Percentiles rank a stretch among this genome's conserved stretches.
Conservation (phyloP, 1,140 invertebrate genomes). For the Luehdorfia chinensis region DNA sequence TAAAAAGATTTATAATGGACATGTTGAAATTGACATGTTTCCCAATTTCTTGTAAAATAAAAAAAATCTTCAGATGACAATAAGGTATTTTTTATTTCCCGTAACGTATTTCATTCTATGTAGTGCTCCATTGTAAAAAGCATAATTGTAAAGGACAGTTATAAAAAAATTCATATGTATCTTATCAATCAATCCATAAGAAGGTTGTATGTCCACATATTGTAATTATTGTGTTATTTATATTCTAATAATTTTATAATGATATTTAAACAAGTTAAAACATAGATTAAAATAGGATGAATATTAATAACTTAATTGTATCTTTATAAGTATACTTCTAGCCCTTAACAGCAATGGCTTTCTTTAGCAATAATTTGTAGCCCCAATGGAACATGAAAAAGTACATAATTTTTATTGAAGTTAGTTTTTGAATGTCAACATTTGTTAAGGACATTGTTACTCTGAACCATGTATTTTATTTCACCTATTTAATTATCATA, state of each 20-base stretch:
- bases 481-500: constrained; percentile 12
- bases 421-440: constrained; percentile 10
- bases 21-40: background rate
- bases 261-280: constrained; percentile 59
- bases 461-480: constrained; percentile 2
- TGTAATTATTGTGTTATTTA: constrained; percentile 69
- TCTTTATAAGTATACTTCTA: constrained; percentile 48
- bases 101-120: background rate
- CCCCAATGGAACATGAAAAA: background rate
- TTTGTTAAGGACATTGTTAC: constrained; percentile 28
- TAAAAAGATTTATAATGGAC: background rate
- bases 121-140: background rate
- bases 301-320: constrained; percentile 62
- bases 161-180: constrained; percentile 39
- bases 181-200: constrained; percentile 58
- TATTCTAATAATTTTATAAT: constrained; percentile 65
- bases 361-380: constrained; percentile 15
- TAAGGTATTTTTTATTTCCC: background rate
- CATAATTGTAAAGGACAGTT: constrained; percentile 40
- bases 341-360: constrained; percentile 18
- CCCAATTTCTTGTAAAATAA: background rate
- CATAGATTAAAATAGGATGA: constrained; percentile 57
- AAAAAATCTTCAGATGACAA: constrained; percentile 8
- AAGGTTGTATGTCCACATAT: constrained; percentile 72
- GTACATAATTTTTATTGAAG: constrained; percentile 2